Evolutionary conservation across 2,888 invertebrate genomes (phyloP), one percentile per base, ranked within the genome.

Genomic region (Athalia circularis): DNA sequence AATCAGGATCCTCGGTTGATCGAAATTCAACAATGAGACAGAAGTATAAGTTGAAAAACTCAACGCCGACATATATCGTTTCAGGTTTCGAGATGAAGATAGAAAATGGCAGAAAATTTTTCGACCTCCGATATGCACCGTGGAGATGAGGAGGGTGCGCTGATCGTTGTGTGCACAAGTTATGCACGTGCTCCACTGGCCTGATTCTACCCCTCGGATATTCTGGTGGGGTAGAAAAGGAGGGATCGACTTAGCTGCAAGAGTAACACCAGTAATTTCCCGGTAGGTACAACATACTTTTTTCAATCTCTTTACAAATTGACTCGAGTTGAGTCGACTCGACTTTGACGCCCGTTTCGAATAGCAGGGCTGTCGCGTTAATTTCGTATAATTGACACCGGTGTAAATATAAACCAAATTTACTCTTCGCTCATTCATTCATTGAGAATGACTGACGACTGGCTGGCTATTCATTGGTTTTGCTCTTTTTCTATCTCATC

Each of bases 321-420:
- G 29, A 29, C 29, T 29, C 29, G 29, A 29, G 29, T 29, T 29
- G 29, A 29, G 29, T 29, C 29, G 29, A 68, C 54, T 68, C 52
- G 43, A 50, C 15, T 9, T 68, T 68, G 68, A 54, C 68, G 54
- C 43, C 54, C 54, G 43, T 68, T 43, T 54, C 43, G 29, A 68
- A 68, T 68, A 54, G 13, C 29, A 68, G 29, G 11, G 11, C 54
- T 68, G 68, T 68, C 54, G 54, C 68, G 54, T 68, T 54, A 68
- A 68, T 68, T 68, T 54, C 68, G 54, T 43, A 54, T 43, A 68
- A 68, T 68, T 68, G 52, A 54, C 52, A 54, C 68, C 68, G 54
- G 54, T 54, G n/a, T 68, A 43, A 68, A 68, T 68, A 54, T 13
- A 65, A 11, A 65, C 54, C 11, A n/a, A 68, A 9, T 64, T 6